Evolutionary conservation across 2,113 vertebrate species (phyloP), one percentile per base, ranked within the genome.

Genomic region (Prolemur simus): DNA sequence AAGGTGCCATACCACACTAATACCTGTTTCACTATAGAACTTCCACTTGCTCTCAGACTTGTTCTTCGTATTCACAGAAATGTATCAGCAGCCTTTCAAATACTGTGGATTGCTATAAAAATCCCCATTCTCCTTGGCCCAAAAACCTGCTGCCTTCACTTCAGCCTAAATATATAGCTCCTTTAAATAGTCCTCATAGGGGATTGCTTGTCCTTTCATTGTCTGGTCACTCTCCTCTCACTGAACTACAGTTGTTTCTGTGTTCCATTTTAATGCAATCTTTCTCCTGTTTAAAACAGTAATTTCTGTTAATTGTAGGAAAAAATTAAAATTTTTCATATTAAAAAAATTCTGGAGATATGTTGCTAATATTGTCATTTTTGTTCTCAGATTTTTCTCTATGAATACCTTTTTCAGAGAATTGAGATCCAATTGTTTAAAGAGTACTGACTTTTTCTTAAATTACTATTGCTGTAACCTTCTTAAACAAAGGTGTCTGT

Each of bases 291-390:
- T 86, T 82, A 74, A 69, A 87, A 78, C 54, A 71, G 37, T 2
- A 84, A 76, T 85, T 90, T 95, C 45, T 95, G 12, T 52, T 66
- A 18, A 91, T 80, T 84, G n/a, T 63, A 95, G 20, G 47, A 88
- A 52, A 89, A 78, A 32, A 47, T 74, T 71, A 14, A 63, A 21
- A 5, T 63, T 93, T 83, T 92, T 73, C 56, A 52, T 58, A 58
- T 56, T 88, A 95, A 83, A 74, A 8, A 91, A 1, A 76, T 94
- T 85, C 47, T 91, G 27, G 17, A 93, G 68, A 23, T 76, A 91
- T 87, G 54, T 87, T 80, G 39, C 17, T 73, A 92, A 92, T 71
- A 49, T 15, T 82, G 47, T 17, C n/a, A 69, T 73, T 64, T 94
- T 60, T 69, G 63, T 76, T 68, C 68, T 93, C 25, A 54, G 37